phyloP scores from a whole-genome alignment of 2,113 vertebrate species.

The Oreochromis tanganicae region DNA sequence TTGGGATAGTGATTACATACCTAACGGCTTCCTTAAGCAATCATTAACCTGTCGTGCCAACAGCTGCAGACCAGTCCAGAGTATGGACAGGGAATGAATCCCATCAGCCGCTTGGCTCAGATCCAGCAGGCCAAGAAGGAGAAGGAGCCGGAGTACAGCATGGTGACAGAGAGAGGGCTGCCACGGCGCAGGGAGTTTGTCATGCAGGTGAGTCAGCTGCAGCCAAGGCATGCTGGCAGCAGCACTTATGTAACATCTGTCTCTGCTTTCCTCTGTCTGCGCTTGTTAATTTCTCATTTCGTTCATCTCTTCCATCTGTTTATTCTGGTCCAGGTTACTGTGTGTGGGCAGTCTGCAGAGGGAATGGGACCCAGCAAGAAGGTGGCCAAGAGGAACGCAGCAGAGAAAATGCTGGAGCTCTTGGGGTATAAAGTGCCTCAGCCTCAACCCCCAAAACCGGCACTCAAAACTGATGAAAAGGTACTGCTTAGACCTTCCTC shows the following conservation, averaged over 20 bases:
- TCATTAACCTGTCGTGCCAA: neutral
- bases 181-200: constrained; percentile 94
- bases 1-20: neutral
- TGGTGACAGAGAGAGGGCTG: constrained; percentile 90
- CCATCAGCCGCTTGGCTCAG: constrained; percentile 96
- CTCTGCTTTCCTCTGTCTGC: neutral
- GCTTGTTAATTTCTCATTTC: neutral
- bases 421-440: constrained; percentile 96
- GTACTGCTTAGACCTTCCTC: constrained; percentile 22
- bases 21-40: neutral
- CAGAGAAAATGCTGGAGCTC: constrained; percentile 96
- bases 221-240: neutral
- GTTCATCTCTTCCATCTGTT: neutral
- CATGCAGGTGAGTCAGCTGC: constrained; percentile 84
- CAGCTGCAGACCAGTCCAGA: constrained; percentile 93
- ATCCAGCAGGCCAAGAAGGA: constrained; percentile 99
- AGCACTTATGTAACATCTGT: neutral
- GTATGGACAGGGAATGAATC: constrained; percentile 95
- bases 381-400: constrained; percentile 94
- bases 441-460: constrained; percentile 89
- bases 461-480: constrained; percentile 96
- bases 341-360: constrained; percentile 87
- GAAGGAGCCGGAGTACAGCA: constrained; percentile 91
- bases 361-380: constrained; percentile 96
- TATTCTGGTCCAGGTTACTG: constrained; percentile 77